phyloP scores from a whole-genome alignment of 2,888 invertebrate species.

The Mythimna ferrago region DNA sequence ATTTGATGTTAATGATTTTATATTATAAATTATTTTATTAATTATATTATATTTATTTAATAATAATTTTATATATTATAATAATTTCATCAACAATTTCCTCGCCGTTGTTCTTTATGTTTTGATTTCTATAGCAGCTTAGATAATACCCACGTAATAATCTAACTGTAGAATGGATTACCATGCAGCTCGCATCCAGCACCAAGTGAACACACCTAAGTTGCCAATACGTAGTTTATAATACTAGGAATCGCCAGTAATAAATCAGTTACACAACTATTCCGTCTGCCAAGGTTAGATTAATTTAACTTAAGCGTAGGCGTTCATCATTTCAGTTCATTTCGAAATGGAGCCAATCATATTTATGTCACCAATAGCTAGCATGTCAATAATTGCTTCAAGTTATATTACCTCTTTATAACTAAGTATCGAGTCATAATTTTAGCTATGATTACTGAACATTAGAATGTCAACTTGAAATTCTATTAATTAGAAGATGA shows the following conservation, averaged over 20 bases:
- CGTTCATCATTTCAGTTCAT: not conserved
- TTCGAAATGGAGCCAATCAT: constrained; percentile 4
- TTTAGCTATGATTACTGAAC: not conserved
- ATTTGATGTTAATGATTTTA: no score
- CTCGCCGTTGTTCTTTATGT: no score
- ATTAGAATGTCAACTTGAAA: not conserved
- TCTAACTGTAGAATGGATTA: no score
- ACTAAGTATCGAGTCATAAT: not conserved
- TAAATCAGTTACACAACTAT: not conserved
- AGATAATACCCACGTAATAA: no score
- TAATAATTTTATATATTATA: no score
- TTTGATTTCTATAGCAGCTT: no score
- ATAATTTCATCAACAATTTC: no score
- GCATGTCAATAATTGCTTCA: not conserved
- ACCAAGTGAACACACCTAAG: not conserved
- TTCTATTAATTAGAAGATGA: not conserved
- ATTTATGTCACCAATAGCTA: not conserved
- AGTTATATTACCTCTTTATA: not conserved
- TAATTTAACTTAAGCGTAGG: constrained; percentile 5
- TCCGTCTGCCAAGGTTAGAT: not conserved
- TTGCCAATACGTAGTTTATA: not conserved
- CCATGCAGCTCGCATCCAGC: not conserved
- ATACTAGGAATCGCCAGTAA: not conserved
- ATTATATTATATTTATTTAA: no score
- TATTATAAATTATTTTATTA: no score